Base-by-base conservation (phyloP, 2,113 vertebrate species). In the Apeltes quadracus region DNA sequence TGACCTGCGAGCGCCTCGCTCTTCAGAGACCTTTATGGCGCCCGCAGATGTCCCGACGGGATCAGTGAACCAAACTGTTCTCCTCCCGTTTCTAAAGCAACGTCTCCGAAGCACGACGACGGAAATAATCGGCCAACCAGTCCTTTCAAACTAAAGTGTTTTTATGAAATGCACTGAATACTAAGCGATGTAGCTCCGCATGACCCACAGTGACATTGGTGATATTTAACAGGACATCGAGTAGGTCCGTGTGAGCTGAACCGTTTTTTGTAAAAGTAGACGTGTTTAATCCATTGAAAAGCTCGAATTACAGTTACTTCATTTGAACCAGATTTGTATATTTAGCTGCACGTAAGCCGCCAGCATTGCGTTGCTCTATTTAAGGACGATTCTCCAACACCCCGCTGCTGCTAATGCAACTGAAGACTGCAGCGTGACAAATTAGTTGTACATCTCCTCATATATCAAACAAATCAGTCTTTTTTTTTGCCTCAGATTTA, bases 391-490 rank as follows among this genome's bases (percentile, higher is more conserved):
- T n/a, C n/a, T n/a, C n/a, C n/a, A n/a, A 48, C 51, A 63, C 27
- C n/a, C 50, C 27, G 5, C 3, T 65, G 66, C 23, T n/a, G 27
- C 36, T 54, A 54, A 81, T 75, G 68, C 66, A 64, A 67, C n/a
- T 43, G 53, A 63, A 53, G 39, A 44, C 58, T 1, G 27, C 63
- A 62, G 59, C 34, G 38, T 67, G 54, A 69, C 46, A 76, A 78
- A 81, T 77, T 67, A 41, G 54, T 64, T 79, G 65, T 72, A 59
- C 62, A 56, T 43, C 59, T 56, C 76, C 76, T 63, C 67, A 62
- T 38, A 48, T 56, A 79, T 77, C 61, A 75, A 72, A 82, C 56
- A 64, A 75, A 83, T 70, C 7, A 41, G 25, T 72, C 22, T 51
- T 51, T 51, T 51, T 43, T 69, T 7, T 36, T 64, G 8, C 29